Evolutionary conservation across 2,888 invertebrate genomes (phyloP), one percentile per base, ranked within the genome.

Genomic region (Aphodius sticticus): DNA sequence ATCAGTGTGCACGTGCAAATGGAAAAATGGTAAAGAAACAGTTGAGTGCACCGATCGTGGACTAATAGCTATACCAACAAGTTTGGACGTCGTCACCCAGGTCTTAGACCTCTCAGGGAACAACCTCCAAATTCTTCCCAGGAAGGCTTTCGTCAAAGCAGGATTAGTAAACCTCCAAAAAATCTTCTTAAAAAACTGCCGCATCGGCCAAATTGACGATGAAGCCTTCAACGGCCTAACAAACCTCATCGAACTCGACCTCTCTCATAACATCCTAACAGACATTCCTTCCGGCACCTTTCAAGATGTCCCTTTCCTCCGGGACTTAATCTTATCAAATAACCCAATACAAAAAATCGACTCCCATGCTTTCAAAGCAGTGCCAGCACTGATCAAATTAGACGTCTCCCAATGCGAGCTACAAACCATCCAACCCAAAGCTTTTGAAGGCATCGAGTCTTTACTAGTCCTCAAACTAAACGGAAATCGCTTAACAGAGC

Each of bases 1-100:
- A 80, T 92, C 92, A 71, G 93, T 94, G 84, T 97, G 97, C 90
- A 92, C 93, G 86, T 97, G 97, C 90, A 97, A 97, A 90, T 97
- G 97, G 97, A 97, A 97, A 90, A 94, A 95, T 86, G 97, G 97
- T 84, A 97, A 97, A 89, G 96, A 96, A 88, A 96, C 97, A 77
- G 97, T 97, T 81, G 96, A 97, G 90, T 97, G 97, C 90, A 93
- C 94, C 87, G 94, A 96, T 89, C 94, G 95, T 81, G 93, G 93
- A 81, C 92, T 97, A 83, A 96, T 95, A 86, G 94, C 94, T 79
- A 94, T 97, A 84, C 97, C 97, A 75, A 94, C 95, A 85, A 94
- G 94, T 86, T 94, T 97, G 83, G 96, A 97, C 89, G 93, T 95
- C 70, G 96, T 95, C 85, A 97, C 97, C 69, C 97, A 97, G 91